Base-by-base conservation (phyloP, 2,113 vertebrate species). In the Saguinus imperator region DNA sequence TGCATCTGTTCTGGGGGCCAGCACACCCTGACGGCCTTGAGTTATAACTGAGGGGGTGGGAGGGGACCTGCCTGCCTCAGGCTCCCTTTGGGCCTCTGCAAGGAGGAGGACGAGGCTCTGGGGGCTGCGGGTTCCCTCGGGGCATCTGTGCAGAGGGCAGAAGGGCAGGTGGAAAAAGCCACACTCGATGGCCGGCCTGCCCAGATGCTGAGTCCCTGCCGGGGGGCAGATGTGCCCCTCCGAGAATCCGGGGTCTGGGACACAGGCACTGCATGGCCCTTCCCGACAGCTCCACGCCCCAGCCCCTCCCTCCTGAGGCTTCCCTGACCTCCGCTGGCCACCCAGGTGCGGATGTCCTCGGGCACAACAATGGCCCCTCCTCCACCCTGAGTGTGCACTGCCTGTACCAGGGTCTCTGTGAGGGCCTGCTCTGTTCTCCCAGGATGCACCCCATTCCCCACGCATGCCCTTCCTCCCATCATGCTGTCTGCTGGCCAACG, bases 101-200 rank as follows among this genome's bases (percentile, higher is more conserved):
- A 9, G 29, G 3, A 13, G 4, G 4, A 50, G 17, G 40, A 52
- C 35, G 66, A 25, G 6, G 29, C 3, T 16, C n/a, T 4, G 2
- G n/a, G 23, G 37, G 18, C n/a, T n/a, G n/a, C 6, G 52, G 72
- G 50, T 5, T 37, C 75, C 84, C 80, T 66, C 43, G 1, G n/a
- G 32, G 7, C 27, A 0, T 9, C 40, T 20, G 0, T 5, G 48
- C 8, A n/a, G 27, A 43, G 21, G 55, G 55, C 3, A 3, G 21
- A 2, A 7, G 32, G 13, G 13, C 0, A 2, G 50, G 35, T 23
- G 40, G 55, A 6, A 37, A 32, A 17, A 2, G 27, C 17, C 13
- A 17, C 23, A 11, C 6, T 17, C 3, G 21, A 18, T 0, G 45
- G 37, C 25, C 6, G 0, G 1, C 0, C 17, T 29, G 4, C 13